Conservation (phyloP, 2,113 vertebrate species). For the Azemiops feae region DNA sequence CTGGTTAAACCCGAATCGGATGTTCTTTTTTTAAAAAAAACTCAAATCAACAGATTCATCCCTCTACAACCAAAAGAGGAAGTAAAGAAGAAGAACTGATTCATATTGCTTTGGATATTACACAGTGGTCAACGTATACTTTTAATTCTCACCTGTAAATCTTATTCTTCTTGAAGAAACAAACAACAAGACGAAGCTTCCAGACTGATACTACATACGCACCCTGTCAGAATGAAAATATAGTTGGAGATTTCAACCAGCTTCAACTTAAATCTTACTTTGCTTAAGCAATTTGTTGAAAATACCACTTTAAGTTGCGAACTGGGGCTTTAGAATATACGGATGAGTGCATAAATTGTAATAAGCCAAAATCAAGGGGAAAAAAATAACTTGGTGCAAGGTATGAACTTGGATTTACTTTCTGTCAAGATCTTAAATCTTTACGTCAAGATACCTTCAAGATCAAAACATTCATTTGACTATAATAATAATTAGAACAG, state of each 20-base stretch:
- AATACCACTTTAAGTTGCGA: background rate
- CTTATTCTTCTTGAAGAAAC: constrained; percentile 85
- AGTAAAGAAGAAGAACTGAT: background rate
- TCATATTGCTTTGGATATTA: background rate
- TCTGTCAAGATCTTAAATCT: background rate
- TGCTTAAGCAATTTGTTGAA: background rate
- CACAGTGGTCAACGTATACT: rapidly evolving
- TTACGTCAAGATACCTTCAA: background rate
- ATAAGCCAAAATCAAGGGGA: background rate
- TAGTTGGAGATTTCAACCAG: background rate
- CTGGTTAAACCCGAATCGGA: background rate
- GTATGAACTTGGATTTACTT: background rate
- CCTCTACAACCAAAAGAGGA: background rate
- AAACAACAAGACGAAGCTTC: constrained; percentile 75
- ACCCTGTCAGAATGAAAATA: constrained; percentile 67
- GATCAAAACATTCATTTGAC: background rate
- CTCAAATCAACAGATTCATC: background rate
- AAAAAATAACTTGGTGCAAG: background rate
- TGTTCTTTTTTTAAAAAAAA: background rate
- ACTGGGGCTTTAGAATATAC: background rate
- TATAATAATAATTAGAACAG: background rate
- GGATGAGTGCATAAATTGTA: background rate
- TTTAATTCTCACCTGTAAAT: constrained; percentile 75
- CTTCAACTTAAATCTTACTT: background rate
- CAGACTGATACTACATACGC: constrained; percentile 83